Evolutionary conservation across 92 coral and sea anemone species (phyloP).

Genomic region (Phymanthus crucifer): DNA sequence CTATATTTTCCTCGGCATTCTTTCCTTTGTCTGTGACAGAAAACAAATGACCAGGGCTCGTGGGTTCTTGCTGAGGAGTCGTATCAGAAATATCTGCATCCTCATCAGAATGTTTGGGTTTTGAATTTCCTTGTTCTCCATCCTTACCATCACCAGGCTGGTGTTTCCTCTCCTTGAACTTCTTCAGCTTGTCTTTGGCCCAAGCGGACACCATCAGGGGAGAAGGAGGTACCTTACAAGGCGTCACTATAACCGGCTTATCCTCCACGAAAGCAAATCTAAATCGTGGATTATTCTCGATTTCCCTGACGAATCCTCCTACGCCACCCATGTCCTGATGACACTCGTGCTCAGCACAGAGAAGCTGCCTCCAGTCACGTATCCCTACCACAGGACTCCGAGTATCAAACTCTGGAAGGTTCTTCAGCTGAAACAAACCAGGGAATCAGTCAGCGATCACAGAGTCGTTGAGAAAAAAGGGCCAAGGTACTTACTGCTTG

Average conservation of each 20-base stretch:
- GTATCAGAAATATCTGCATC: not conserved
- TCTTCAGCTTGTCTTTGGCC: constrained; percentile 52
- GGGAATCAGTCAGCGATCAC: not conserved
- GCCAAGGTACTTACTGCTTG: constrained; percentile 48
- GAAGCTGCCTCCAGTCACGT: constrained; percentile 66
- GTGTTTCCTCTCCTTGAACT: constrained; percentile 1
- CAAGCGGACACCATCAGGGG: constrained; percentile 61
- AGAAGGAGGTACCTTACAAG: constrained; percentile 71
- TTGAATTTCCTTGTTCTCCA: not conserved
- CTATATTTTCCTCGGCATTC: not conserved
- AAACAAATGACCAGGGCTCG: constrained; percentile 66
- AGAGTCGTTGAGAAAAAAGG: not conserved
- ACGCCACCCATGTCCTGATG: constrained; percentile 50
- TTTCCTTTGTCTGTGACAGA: constrained; percentile 30
- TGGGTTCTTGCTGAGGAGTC: constrained; percentile 8
- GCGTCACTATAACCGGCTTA: constrained; percentile 58
- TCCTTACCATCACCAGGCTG: not conserved
- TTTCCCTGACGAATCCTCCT: constrained; percentile 39
- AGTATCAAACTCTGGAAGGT: constrained; percentile 67
- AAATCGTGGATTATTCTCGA: constrained; percentile 61
- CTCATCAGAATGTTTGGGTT: not conserved
- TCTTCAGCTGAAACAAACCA: constrained; percentile 42
- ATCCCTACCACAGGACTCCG: constrained; percentile 63
- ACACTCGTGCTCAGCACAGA: constrained; percentile 52
- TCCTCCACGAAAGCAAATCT: constrained; percentile 85